Evolutionary conservation across 2,797 vertebrate species (phyloP).

Genomic region (Chelonia mydas): DNA sequence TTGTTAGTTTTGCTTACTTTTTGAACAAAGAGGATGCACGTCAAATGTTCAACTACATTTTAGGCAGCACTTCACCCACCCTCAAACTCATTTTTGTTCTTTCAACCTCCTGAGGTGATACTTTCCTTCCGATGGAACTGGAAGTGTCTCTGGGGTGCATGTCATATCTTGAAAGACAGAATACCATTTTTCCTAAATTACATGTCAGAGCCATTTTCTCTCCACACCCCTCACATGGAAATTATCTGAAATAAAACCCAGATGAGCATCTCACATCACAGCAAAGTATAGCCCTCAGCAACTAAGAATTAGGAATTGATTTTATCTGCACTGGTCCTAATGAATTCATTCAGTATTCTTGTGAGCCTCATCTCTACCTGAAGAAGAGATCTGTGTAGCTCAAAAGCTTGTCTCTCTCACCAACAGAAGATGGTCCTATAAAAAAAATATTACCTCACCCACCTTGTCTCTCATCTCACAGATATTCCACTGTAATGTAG

Average conservation of each 20-base stretch:
- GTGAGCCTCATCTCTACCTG: conserved; percentile 32
- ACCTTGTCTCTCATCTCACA: not conserved
- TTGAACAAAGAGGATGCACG: not conserved
- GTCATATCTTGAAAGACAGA: conserved; percentile 38
- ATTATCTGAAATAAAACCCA: conserved; percentile 40
- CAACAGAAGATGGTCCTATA: not conserved
- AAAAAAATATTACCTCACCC: not conserved
- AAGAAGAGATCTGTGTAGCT: not conserved
- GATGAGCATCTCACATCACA: not conserved
- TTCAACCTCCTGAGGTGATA: conserved; percentile 34
- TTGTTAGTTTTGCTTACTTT: not conserved
- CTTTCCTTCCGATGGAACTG: conserved; percentile 23
- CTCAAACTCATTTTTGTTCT: not conserved
- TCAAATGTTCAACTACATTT: conserved; percentile 17
- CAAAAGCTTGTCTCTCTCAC: not conserved
- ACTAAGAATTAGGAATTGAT: conserved; percentile 45
- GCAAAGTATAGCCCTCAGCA: conserved; percentile 27
- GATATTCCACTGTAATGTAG: conserved; percentile 56
- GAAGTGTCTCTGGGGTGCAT: not conserved
- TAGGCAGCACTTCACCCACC: conserved; percentile 3
- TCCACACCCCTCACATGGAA: conserved; percentile 48
- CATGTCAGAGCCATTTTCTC: conserved; percentile 36
- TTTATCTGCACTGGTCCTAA: conserved; percentile 43
- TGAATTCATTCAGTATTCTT: conserved; percentile 44
- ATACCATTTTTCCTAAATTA: conserved; percentile 28